Evolutionary conservation across 2,888 invertebrate species (phyloP).

Genomic region (Polietes domitor): DNA sequence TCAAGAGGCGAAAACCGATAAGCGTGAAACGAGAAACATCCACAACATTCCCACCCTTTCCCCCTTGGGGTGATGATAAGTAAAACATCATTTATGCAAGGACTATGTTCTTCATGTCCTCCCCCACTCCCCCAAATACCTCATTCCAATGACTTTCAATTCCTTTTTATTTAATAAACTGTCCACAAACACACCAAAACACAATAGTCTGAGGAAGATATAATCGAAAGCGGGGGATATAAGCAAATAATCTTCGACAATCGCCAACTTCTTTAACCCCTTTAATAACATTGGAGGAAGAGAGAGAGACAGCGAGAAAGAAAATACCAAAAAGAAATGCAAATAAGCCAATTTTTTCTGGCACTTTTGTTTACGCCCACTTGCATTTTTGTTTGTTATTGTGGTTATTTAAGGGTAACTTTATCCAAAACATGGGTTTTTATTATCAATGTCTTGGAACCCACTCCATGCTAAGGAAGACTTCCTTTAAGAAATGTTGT

Average conservation of each 20-base stretch:
- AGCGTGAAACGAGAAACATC: neutral
- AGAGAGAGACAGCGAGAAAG: neutral
- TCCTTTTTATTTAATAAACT: neutral
- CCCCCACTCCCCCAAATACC: neutral
- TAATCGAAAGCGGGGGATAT: neutral
- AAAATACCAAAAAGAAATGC: neutral
- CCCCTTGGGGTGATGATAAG: neutral
- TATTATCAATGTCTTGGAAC: neutral
- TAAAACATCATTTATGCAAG: neutral
- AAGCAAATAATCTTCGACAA: conserved; percentile 28
- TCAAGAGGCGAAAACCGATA: neutral
- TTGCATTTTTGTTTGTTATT: neutral
- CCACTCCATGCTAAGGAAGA: neutral
- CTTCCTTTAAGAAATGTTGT: neutral
- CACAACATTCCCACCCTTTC: neutral
- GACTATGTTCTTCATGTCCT: neutral
- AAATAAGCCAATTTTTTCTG: conserved; percentile 16
- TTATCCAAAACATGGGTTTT: neutral
- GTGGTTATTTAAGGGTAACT: neutral
- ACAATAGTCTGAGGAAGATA: neutral
- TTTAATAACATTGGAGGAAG: neutral
- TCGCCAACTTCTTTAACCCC: neutral
- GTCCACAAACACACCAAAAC: neutral
- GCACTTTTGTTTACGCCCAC: neutral
- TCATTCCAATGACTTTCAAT: neutral